Evolutionary conservation across 2,113 vertebrate species (phyloP), one percentile per base, ranked within the genome.

Genomic region (Ammodytes dubius): DNA sequence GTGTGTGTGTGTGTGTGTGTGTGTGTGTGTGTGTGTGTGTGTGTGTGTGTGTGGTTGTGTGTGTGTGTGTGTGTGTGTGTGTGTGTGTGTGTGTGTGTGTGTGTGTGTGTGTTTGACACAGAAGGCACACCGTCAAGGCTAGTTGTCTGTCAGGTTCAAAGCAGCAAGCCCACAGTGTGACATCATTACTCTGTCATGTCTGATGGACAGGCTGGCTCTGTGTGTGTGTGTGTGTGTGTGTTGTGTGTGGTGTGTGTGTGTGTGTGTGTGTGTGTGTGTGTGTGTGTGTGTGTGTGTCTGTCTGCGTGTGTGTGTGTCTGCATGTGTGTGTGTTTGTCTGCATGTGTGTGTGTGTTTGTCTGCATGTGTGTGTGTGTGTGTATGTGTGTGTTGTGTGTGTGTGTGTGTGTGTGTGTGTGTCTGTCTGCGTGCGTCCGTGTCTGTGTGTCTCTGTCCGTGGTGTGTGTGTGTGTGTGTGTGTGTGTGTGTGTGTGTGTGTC

Each of bases 181-280:
- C 79, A 83, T 71, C 76, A 60, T 85, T 74, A 78, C 50, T 69
- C 81, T 57, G 78, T 60, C 39, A 6, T 47, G 27, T 59, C 10
- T 79, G 77, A 81, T 79, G 56, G 72, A 74, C 69, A 77, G 50
- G 35, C 39, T 37, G 3, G 63, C 5, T n/a, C 10, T 54, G 7
- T 53, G 53, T 65, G 64, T 61, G 43, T 58, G 37, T 63, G 19
- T 66, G 60, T 70, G 17, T 71, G 47, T 67, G 65, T 81, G 46
- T 80, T 82, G 50, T 56, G 12, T 75, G 65, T 69, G n/a, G n/a
- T n/a, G n/a, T 49, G 47, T 49, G 10, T 49, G 47, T 70, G 10
- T 77, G 63, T 76, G 42, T 57, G 61, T 66, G n/a, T 67, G 35
- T 69, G 42, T 39, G 64, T 19, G 9, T 40, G 7, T 47, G 40